Evolutionary conservation across 1,140 invertebrate species (phyloP).

Genomic region (Protaetia brevitarsis): DNA sequence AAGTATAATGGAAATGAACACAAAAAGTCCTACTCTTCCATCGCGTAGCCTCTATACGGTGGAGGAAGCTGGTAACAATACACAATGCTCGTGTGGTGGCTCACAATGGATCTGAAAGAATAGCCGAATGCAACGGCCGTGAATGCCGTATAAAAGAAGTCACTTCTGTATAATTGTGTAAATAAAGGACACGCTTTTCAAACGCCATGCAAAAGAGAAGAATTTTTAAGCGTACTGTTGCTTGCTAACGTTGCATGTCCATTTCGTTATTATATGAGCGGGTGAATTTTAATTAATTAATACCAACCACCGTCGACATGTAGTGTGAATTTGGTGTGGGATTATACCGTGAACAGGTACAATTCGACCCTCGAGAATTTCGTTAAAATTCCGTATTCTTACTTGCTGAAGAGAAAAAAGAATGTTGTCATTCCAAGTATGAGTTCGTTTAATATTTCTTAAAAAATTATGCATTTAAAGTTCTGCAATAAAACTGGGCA

Average conservation of each 20-base stretch:
- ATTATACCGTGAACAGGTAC: not conserved
- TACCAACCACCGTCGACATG: not conserved
- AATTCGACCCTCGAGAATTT: not conserved
- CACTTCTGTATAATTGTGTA: constrained; percentile 45
- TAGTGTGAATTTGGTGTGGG: constrained; percentile 7
- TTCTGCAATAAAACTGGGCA: too few relatives aligned
- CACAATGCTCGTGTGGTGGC: constrained; percentile 35
- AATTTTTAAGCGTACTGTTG: constrained; percentile 29
- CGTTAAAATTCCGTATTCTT: not conserved
- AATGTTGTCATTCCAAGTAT: too few relatives aligned
- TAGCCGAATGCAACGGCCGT: constrained; percentile 41
- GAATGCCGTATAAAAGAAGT: constrained; percentile 42
- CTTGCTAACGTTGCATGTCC: constrained; percentile 27
- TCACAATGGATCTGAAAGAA: constrained; percentile 40
- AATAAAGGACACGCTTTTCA: constrained; percentile 42
- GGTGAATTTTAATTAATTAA: constrained; percentile 24
- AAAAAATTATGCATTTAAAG: too few relatives aligned
- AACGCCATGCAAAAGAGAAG: constrained; percentile 33
- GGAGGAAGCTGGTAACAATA: constrained; percentile 40
- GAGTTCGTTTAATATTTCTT: too few relatives aligned
- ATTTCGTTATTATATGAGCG: constrained; percentile 24
- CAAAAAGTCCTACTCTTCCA: constrained; percentile 39
- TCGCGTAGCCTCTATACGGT: constrained; percentile 26
- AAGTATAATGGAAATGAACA: constrained; percentile 42
- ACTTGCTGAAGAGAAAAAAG: not conserved